Evolutionary conservation across 2,113 vertebrate species (phyloP), one percentile per base, ranked within the genome.

Genomic region (Gobiocypris rarus): DNA sequence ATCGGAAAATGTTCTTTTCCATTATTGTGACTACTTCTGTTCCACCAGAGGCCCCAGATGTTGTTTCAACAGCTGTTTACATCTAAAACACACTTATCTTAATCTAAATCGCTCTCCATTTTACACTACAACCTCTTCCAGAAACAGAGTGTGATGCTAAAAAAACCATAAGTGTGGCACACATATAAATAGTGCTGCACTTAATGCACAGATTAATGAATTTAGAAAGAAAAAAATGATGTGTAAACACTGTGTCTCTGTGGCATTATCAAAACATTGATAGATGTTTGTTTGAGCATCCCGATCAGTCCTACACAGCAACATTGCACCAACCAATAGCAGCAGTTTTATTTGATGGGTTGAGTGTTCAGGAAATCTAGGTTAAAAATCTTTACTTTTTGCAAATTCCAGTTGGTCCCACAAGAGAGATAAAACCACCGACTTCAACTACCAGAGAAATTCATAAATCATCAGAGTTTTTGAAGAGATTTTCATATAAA

Each of bases 1-100:
- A 41, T 78, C 41, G 24, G 10, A 78, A 31, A 15, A 5, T 28
- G n/a, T 17, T 75, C 0, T 56, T 69, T 78, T 59, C 11, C 24
- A 74, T 58, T 81, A 69, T 82, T 79, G 65, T 74, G 7, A 26
- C 34, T n/a, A 71, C 31, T 69, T 75, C 77, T 76, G 56, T 83
- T 82, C 26, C 75, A 75, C 34, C 61, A 56, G 52, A 87, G 41
- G n/a, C 31, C 4, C 14, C 80, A 61, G 83, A 82, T 81, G 91
- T 86, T 92, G 88, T 90, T 90, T 26, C 71, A 88, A 84, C 83
- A 89, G 85, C 89, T 88, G 83, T 90, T 52, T 65, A 83, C 91
- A 90, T 90, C 89, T 91, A 90, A 56, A 43, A 38, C 75, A 80
- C 26, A 38, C 26, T 52, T 14, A 41, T 24, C 5, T 45, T 38